phyloP scores from a whole-genome alignment of 2,888 invertebrate genomes.

The Lacanobia oleracea region DNA sequence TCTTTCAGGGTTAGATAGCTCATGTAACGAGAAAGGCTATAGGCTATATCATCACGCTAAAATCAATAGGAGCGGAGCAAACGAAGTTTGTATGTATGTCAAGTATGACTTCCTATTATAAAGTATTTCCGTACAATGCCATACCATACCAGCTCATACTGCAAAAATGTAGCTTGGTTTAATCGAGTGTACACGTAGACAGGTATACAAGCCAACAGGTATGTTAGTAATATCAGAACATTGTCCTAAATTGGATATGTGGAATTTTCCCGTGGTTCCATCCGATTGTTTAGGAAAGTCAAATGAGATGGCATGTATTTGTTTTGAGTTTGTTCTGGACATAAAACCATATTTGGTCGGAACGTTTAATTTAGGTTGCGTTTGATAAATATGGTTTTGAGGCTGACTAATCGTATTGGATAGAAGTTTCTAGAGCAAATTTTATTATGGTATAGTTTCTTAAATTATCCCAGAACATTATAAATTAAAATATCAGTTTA shows the following conservation, averaged over 20 bases:
- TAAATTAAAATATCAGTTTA: not conserved
- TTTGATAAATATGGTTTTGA: constrained; percentile 2
- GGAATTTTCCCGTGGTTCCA: constrained; percentile 41
- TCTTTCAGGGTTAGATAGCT: too few relatives aligned
- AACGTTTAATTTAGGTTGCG: constrained; percentile 35
- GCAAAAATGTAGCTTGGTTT: not conserved
- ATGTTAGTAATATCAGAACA: constrained; percentile 31
- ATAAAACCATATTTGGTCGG: constrained; percentile 6
- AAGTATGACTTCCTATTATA: not conserved
- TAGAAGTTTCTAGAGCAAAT: too few relatives aligned
- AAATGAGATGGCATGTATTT: constrained; percentile 28
- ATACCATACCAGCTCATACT: not conserved
- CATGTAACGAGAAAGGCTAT: too few relatives aligned
- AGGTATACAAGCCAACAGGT: constrained; percentile 5
- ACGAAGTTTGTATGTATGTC: too few relatives aligned
- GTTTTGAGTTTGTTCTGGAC: constrained; percentile 8
- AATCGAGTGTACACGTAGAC: not conserved
- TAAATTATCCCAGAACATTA: too few relatives aligned
- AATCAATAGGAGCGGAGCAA: too few relatives aligned
- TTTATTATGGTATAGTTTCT: not conserved
- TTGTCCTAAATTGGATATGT: constrained; percentile 34
- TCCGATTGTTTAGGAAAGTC: constrained; percentile 40
- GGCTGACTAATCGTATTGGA: not conserved
- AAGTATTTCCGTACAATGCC: not conserved
- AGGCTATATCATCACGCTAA: too few relatives aligned